A percentile compares a stretch with the other conserved stretches of the same genome.
Evolutionary conservation across 2,888 invertebrate species (phyloP).

Genomic region (Rotaria magnacalcarata): DNA sequence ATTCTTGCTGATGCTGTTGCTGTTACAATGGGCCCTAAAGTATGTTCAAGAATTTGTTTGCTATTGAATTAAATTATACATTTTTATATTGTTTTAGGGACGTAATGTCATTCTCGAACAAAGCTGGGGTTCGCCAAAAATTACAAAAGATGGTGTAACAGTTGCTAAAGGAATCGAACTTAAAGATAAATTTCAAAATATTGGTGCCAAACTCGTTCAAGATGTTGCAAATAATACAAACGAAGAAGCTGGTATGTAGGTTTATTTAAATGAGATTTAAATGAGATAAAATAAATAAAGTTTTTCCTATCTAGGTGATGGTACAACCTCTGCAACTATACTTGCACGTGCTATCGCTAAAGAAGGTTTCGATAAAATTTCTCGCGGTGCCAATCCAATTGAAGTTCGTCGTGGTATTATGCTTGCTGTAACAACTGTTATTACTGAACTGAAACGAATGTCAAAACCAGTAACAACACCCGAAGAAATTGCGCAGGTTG

Average conservation of each 20-base stretch:
- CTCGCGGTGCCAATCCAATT: conserved; percentile 91
- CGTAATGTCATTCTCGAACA: conserved; percentile 98
- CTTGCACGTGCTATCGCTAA: conserved; percentile 94
- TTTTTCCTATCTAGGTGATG: conserved; percentile 67
- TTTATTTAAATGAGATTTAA: neutral
- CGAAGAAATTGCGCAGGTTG: conserved; percentile 98
- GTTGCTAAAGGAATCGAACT: conserved; percentile 96
- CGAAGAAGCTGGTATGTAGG: conserved; percentile 72
- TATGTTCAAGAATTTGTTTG: neutral
- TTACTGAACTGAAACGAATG: conserved; percentile 78
- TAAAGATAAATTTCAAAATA: conserved; percentile 97
- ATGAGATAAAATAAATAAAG: neutral
- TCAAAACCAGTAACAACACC: conserved; percentile 93
- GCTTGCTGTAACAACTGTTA: conserved; percentile 87
- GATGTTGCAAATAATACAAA: conserved; percentile 99
- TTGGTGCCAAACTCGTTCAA: conserved; percentile 94
- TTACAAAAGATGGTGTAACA: conserved; percentile 98
- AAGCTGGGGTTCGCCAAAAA: conserved; percentile 98
- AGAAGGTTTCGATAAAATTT: conserved; percentile 96
- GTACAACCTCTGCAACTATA: conserved; percentile 94
- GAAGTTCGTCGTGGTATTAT: conserved; percentile 90
- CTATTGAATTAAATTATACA: neutral
- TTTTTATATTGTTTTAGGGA: conserved; percentile 58
- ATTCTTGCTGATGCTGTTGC: conserved; percentile 97
- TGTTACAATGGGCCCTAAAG: conserved; percentile 99